phyloP scores from a whole-genome alignment of 2,797 vertebrate genomes.

The Geotrypetes seraphini region DNA sequence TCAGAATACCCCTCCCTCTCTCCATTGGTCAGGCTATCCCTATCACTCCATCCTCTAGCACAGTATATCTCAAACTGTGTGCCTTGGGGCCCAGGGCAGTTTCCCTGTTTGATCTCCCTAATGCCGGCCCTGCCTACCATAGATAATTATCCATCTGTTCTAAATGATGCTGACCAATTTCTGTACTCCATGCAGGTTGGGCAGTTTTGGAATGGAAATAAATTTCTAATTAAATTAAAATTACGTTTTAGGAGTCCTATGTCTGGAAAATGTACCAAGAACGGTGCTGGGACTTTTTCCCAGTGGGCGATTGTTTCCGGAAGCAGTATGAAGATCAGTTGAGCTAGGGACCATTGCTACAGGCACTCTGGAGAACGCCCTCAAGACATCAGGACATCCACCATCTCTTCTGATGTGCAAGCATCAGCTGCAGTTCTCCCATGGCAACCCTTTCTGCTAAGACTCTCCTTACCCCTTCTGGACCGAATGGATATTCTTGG shows the following conservation, averaged over 20 bases:
- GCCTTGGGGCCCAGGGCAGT: no score
- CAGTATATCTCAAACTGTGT: no score
- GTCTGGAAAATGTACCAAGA: conserved; percentile 96
- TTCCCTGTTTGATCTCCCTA: no score
- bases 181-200: no score
- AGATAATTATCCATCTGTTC: no score
- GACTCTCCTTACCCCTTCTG: neutral
- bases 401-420: no score
- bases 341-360: conserved; percentile 36
- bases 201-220: no score
- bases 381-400: conserved; percentile 1
- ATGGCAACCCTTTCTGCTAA: neutral
- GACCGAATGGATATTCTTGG: neutral
- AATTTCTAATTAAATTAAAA: no score
- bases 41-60: no score
- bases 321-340: conserved; percentile 93
- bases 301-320: conserved; percentile 87
- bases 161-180: neutral
- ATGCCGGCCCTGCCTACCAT: no score
- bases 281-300: conserved; percentile 90
- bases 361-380: conserved; percentile 18
- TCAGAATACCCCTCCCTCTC: no score
- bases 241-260: conserved; percentile 76
- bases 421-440: neutral
- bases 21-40: no score